These are phyloP conservation scores for Pampusana beccarii DNA, from an alignment of 2,113 vertebrate genomes.

Conservation along the genomic window DNA sequence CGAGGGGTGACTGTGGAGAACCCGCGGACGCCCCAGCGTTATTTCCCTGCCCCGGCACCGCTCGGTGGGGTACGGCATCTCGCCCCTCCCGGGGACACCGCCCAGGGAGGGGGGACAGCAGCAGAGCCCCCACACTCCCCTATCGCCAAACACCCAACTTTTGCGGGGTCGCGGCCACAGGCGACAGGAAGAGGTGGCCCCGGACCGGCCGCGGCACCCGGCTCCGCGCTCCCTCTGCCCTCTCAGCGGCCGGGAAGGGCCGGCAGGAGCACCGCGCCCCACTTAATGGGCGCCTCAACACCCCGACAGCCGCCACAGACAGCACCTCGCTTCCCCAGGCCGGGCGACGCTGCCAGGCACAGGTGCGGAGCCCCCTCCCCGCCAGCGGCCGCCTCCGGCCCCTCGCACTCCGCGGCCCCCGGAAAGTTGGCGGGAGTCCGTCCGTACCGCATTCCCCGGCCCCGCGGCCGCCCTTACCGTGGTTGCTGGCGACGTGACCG, in stretches of 20 bases:
- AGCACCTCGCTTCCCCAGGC: background rate
- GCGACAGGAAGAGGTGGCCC: too few relatives aligned
- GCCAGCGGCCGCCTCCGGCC: background rate
- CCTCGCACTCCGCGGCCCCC: background rate
- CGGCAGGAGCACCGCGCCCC: background rate
- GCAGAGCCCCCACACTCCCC: background rate
- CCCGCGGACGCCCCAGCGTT: background rate
- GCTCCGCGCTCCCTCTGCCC: background rate
- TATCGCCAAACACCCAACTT: background rate
- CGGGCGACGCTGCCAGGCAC: background rate
- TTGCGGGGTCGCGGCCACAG: background rate
- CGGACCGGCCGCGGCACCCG: background rate
- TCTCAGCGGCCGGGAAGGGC: background rate
- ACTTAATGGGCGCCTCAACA: too few relatives aligned
- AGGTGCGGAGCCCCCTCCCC: background rate
- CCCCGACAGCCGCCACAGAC: too few relatives aligned
- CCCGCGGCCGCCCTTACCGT: constrained; percentile 66
- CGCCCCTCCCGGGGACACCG: background rate
- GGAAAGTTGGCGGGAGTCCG: background rate
- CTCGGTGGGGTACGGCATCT: background rate
- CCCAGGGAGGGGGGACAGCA: fast-evolving
- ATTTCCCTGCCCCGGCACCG: background rate
- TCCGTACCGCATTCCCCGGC: too few relatives aligned
- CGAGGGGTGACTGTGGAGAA: fast-evolving
- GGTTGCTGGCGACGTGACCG: constrained; percentile 73